Conservation (phyloP, 2,113 vertebrate species). For the Fukomys damarensis region DNA sequence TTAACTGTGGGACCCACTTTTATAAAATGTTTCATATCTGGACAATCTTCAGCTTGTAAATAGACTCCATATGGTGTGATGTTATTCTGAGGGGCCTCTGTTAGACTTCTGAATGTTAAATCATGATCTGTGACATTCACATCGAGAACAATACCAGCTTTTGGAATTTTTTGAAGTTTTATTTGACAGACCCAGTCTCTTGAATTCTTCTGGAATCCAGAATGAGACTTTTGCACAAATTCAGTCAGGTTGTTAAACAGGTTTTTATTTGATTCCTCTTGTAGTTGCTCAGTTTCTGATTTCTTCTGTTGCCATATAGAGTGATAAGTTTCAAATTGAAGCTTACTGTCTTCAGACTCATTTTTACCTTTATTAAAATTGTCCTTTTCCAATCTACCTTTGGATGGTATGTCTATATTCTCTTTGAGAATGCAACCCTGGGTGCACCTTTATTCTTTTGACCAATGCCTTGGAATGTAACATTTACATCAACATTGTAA, state of each 20-base stretch:
- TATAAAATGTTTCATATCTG: conserved; percentile 94
- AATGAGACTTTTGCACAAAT: conserved; percentile 90
- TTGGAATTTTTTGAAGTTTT: conserved; percentile 95
- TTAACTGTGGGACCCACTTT: conserved; percentile 91
- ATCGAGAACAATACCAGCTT: conserved; percentile 93
- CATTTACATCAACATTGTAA: neutral
- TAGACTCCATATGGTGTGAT: conserved; percentile 92
- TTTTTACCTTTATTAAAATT: conserved; percentile 85
- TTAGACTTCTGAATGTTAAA: conserved; percentile 93
- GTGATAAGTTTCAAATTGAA: conserved; percentile 90
- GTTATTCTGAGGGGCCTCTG: conserved; percentile 89
- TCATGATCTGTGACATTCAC: conserved; percentile 98
- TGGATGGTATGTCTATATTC: neutral
- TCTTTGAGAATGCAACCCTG: neutral
- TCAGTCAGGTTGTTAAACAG: conserved; percentile 91
- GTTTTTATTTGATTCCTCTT: conserved; percentile 89
- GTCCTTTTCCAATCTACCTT: conserved; percentile 82
- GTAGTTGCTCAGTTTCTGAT: conserved; percentile 87
- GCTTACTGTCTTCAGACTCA: conserved; percentile 83
- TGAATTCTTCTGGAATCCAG: conserved; percentile 84
- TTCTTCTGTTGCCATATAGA: conserved; percentile 92
- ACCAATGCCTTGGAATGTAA: neutral
- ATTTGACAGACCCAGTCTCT: conserved; percentile 89
- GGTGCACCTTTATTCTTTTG: conserved; percentile 35
- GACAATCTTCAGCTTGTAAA: conserved; percentile 94